Base-by-base conservation (phyloP, 2,113 vertebrate species). In the Corythornis madagascariensis region DNA sequence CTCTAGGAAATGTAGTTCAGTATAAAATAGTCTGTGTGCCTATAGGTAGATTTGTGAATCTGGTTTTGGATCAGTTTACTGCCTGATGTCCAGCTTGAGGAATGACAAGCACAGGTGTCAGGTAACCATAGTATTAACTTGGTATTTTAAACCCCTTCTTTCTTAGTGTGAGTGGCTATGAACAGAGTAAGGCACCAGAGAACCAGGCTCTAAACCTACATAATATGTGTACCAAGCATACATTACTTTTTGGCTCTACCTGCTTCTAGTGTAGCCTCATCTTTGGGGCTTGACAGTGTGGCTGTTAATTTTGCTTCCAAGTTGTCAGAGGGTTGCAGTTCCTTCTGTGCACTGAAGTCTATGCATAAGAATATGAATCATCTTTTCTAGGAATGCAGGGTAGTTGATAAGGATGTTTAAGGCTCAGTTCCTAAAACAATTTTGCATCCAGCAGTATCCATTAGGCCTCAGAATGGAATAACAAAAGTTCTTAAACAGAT, bases 401-500 rank as follows among this genome's bases (percentile, higher is more conserved):
- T 33, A 76, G 8, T 74, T 77, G 45, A 69, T 75, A 59, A 64
- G 59, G 33, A 55, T 63, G 13, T 48, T 87, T 89, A 88, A 89
- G 20, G 28, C 88, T 92, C 47, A 63, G 18, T 89, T 94, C 67
- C 47, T 93, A 25, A 45, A 95, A 65, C 50, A 74, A n/a, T 91
- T 94, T 93, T 91, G 19, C 40, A 81, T 83, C 71, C 86, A 89
- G 13, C 40, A 26, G 3, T 83, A 95, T 87, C 89, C 78, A 67
- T 93, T 94, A 95, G 78, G 60, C 60, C 71, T 80, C 71, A 77
- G 75, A 85, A 80, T 74, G 67, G 71, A 95, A 80, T 77, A 84
- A 64, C 43, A 7, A 0, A 83, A 83, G 72, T 91, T 93, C 35
- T 60, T n/a, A 40, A 80, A 56, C 56, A 80, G 29, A 81, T 87